Evolutionary conservation across 92 coral and sea anemone genomes (phyloP).

Genomic region (Epizoanthus scotinus): DNA sequence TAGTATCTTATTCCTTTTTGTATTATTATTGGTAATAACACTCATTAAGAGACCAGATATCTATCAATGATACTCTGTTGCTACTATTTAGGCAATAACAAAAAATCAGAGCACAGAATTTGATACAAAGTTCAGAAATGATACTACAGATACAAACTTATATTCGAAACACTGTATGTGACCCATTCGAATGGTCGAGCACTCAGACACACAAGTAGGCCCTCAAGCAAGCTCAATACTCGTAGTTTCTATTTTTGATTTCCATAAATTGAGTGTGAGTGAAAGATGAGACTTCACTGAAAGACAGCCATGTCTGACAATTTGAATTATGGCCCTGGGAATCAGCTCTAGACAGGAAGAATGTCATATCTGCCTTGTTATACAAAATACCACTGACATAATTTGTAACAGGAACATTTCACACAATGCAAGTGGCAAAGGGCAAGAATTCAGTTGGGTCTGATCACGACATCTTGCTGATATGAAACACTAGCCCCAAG

Average conservation of each 20-base stretch:
- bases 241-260: not conserved
- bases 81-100: not conserved
- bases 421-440: slow-evolving; percentile 22
- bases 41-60: too few relatives aligned
- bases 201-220: not conserved
- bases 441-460: not conserved
- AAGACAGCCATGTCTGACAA: not conserved
- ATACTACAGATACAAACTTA: not conserved
- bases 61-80: not conserved
- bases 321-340: not conserved
- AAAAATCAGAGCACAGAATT: not conserved
- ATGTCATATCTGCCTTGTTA: not conserved
- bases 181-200: not conserved
- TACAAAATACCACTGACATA: not conserved
- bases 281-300: not conserved
- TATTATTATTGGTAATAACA: too few relatives aligned
- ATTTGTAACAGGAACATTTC: not conserved
- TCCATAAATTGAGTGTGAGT: not conserved
- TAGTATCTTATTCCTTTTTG: not conserved
- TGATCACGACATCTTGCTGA: slow-evolving; percentile 2
- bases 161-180: not conserved
- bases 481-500: not conserved
- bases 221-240: slow-evolving; percentile 7
- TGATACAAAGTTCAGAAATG: too few relatives aligned
- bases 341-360: not conserved